Evolutionary conservation across 1,140 invertebrate species (phyloP).

Genomic region (Portunus trituberculatus): DNA sequence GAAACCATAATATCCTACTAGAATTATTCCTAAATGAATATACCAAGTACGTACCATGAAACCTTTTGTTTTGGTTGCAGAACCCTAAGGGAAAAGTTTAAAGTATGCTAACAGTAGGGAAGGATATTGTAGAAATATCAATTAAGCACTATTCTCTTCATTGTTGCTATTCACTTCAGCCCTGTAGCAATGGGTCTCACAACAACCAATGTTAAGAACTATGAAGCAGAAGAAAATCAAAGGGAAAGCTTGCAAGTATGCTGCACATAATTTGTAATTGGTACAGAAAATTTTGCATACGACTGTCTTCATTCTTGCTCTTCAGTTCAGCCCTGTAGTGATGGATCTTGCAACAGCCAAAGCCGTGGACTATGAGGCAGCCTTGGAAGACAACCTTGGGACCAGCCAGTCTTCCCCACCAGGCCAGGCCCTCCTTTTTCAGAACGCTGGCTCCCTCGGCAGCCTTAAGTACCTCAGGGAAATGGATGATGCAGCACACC

Average conservation of each 20-base stretch:
- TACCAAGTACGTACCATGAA: too few relatives aligned
- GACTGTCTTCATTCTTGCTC: not conserved
- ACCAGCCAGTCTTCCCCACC: slow-evolving; percentile 78
- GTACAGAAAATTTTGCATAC: too few relatives aligned
- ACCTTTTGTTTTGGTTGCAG: not conserved
- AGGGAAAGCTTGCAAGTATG: slow-evolving; percentile 13
- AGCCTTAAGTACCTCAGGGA: slow-evolving; percentile 82
- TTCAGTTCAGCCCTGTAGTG: slow-evolving; percentile 46
- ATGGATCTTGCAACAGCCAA: slow-evolving; percentile 79
- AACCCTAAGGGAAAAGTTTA: too few relatives aligned
- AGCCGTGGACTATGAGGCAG: slow-evolving; percentile 81
- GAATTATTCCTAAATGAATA: too few relatives aligned
- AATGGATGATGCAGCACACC: slow-evolving; percentile 83
- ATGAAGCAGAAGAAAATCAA: not conserved
- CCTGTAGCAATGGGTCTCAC: too few relatives aligned
- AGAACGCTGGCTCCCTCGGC: slow-evolving; percentile 95
- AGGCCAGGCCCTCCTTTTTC: slow-evolving; percentile 88
- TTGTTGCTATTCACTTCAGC: too few relatives aligned
- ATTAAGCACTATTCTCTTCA: too few relatives aligned
- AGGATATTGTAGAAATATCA: too few relatives aligned
- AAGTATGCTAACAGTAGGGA: slow-evolving; percentile 41
- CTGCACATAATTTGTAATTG: not conserved
- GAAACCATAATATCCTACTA: too few relatives aligned
- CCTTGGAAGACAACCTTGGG: slow-evolving; percentile 80
- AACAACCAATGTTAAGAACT: too few relatives aligned